Evolutionary conservation across 1,140 invertebrate genomes (phyloP).

Genomic region (Whitmania pigra): DNA sequence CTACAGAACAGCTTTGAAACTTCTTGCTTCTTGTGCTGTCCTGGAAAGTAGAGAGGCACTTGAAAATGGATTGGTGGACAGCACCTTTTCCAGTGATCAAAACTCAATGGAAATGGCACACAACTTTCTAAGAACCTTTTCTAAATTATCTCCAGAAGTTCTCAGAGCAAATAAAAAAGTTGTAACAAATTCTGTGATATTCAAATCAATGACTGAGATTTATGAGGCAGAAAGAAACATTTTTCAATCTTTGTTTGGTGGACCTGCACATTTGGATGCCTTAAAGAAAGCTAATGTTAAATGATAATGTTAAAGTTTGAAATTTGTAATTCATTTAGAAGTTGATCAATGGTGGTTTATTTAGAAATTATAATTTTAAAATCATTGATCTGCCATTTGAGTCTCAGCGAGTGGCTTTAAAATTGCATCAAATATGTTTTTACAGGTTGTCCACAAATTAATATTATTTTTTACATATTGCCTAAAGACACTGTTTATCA

Average conservation of each 20-base stretch:
- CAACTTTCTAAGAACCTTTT: not conserved
- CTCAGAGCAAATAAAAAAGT: conserved; percentile 1
- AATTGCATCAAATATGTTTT: too few species aligned
- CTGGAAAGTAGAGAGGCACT: conserved; percentile 39
- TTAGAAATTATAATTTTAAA: too few species aligned
- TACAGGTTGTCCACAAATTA: too few species aligned
- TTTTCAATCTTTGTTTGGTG: conserved; percentile 6
- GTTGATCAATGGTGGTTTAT: too few species aligned
- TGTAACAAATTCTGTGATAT: not conserved
- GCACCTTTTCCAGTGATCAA: conserved; percentile 32
- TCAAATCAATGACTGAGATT: not conserved
- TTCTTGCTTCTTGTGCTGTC: conserved; percentile 41
- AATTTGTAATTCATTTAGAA: too few species aligned
- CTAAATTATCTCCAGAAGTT: conserved; percentile 3
- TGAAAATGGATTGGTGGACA: conserved; percentile 37
- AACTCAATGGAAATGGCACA: conserved; percentile 5
- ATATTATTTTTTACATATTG: too few species aligned
- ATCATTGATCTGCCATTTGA: too few species aligned
- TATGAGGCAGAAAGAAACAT: not conserved
- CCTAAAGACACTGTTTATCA: too few species aligned
- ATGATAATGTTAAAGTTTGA: too few species aligned
- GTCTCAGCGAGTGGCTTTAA: too few species aligned
- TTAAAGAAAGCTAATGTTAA: not conserved
- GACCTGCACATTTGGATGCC: not conserved
- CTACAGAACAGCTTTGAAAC: conserved; percentile 40